phyloP scores from a whole-genome alignment of 1,140 invertebrate genomes.

The Agrypnia vestita region DNA sequence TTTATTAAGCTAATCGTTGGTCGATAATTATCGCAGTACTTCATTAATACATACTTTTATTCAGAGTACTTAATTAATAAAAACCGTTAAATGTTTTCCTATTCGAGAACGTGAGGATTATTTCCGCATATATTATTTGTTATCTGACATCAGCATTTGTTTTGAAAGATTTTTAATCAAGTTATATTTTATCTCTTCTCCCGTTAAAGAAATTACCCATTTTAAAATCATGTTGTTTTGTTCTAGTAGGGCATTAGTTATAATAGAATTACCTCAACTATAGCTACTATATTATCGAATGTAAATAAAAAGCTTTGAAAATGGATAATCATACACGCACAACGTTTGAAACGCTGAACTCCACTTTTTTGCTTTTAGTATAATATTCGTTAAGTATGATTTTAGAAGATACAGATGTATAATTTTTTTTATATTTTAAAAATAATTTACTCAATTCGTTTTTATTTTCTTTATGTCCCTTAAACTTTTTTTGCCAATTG shows the following conservation, averaged over 20 bases:
- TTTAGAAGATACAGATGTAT: no score
- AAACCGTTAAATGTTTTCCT: no score
- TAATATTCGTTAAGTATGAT: no score
- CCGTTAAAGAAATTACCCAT: neutral
- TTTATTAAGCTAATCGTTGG: no score
- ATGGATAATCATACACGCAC: conserved; percentile 7
- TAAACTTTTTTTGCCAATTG: conserved; percentile 9
- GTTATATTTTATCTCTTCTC: neutral
- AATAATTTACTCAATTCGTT: neutral
- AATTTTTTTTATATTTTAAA: no score
- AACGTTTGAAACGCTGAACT: neutral
- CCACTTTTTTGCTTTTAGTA: no score
- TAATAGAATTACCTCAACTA: conserved; percentile 12
- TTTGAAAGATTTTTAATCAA: conserved; percentile 1
- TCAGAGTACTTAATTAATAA: no score
- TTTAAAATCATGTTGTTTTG: neutral
- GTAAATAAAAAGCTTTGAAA: neutral
- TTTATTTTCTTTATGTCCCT: neutral
- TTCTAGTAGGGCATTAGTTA: neutral
- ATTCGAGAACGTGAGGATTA: no score
- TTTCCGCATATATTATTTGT: no score
- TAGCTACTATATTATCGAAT: neutral
- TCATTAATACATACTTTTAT: no score
- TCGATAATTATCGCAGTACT: no score
- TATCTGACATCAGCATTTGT: no score